Evolutionary conservation across 64 coral and sea anemone species (phyloP).

Genomic region (Dendronephthya gigantea): DNA sequence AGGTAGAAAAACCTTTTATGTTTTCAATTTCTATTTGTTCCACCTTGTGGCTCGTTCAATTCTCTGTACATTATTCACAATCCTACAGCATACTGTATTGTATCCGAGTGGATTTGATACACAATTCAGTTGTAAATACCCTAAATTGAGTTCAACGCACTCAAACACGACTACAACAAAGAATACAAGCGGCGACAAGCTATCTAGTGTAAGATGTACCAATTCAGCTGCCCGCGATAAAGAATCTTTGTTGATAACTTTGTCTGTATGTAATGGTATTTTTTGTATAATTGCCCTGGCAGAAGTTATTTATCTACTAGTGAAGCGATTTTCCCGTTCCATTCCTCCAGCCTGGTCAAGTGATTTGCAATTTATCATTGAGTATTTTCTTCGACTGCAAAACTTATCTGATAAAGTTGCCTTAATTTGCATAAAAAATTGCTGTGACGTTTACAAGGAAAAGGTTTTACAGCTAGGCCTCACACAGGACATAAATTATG

Average conservation of each 20-base stretch:
- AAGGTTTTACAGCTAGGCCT: too few species aligned
- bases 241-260: not conserved
- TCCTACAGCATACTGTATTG: conserved; percentile 25
- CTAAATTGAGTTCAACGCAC: not conserved
- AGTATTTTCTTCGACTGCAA: not conserved
- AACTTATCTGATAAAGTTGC: not conserved
- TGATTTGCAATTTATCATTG: not conserved
- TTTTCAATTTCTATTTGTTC: conserved; percentile 12
- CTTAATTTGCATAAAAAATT: not conserved
- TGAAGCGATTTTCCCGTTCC: not conserved
- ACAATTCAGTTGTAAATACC: not conserved
- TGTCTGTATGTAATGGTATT: not conserved
- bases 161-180: not conserved
- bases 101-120: conserved; percentile 31
- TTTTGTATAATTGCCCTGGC: not conserved
- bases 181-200: not conserved
- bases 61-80: conserved; percentile 5
- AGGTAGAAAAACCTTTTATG: not conserved
- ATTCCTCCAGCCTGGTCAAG: not conserved
- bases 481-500: too few species aligned
- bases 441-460: conserved; percentile 13
- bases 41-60: conserved; percentile 25
- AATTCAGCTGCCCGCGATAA: not conserved
- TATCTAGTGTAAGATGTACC: not conserved
- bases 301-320: too few species aligned